Conservation (phyloP, 2,888 invertebrate genomes). For the Scaptomyza tumidula region DNA sequence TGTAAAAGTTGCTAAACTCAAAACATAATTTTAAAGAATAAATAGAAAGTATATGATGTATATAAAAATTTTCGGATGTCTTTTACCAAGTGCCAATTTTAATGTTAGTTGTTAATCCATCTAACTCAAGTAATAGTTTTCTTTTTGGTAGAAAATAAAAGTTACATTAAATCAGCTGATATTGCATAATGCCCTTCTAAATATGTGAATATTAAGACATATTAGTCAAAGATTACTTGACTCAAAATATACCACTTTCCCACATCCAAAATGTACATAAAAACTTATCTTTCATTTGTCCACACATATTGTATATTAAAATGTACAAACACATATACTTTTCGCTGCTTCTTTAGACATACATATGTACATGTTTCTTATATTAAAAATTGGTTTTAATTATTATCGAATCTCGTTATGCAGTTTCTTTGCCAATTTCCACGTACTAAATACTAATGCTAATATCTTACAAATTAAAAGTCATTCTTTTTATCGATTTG, state of each 20-base stretch:
- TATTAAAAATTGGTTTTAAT: not conserved
- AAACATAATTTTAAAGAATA: slow-evolving; percentile 2
- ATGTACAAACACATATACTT: slow-evolving; percentile 17
- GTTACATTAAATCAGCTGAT: slow-evolving; percentile 24
- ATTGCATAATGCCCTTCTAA: slow-evolving; percentile 36
- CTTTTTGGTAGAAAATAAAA: slow-evolving; percentile 29
- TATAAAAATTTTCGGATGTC: not conserved
- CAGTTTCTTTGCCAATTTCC: not conserved
- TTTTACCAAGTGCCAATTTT: slow-evolving; percentile 36
- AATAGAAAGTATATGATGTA: not conserved
- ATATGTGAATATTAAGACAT: slow-evolving; percentile 9
- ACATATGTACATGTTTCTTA: slow-evolving; percentile 10
- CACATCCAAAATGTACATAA: slow-evolving; percentile 22
- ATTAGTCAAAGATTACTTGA: slow-evolving; percentile 1
- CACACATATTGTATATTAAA: slow-evolving; percentile 5
- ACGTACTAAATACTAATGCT: not conserved
- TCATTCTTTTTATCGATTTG: slow-evolving; percentile 20
- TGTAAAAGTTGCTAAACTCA: slow-evolving; percentile 8
- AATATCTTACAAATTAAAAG: slow-evolving; percentile 8
- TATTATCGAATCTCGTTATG: slow-evolving; percentile 12
- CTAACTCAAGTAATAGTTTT: no score
- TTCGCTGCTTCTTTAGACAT: slow-evolving; percentile 3
- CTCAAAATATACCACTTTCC: slow-evolving; percentile 21
- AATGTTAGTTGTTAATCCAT: slow-evolving; percentile 7
- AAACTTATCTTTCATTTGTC: slow-evolving; percentile 8